Evolutionary conservation across 2,113 vertebrate species (phyloP).

Genomic region (Empidonax traillii): DNA sequence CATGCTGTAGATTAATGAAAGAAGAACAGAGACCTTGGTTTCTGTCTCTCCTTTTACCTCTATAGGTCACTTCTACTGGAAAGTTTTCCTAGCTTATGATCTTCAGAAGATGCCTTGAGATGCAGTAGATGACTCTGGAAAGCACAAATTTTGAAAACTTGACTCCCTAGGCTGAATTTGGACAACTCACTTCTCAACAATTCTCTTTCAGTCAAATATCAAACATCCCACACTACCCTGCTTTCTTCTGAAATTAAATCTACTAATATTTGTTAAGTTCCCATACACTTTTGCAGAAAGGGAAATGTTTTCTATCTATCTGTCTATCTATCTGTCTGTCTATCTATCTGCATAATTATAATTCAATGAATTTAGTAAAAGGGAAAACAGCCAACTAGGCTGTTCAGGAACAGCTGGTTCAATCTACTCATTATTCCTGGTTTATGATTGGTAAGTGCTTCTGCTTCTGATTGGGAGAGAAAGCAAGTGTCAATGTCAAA

Average conservation of each 20-base stretch:
- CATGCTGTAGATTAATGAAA: background rate
- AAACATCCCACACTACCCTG: background rate
- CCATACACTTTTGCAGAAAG: background rate
- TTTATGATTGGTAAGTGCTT: background rate
- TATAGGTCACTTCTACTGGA: background rate
- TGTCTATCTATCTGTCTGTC: background rate
- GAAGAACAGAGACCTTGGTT: background rate
- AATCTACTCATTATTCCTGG: conserved; percentile 24
- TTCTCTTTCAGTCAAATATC: background rate
- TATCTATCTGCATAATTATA: background rate
- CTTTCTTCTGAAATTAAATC: background rate
- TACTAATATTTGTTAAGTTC: background rate
- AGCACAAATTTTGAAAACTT: background rate
- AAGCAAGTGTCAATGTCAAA: conserved; percentile 28
- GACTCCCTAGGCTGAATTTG: background rate
- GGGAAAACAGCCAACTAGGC: background rate
- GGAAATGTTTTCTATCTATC: background rate
- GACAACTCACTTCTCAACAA: background rate
- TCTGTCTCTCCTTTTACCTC: background rate
- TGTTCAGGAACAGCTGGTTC: conserved; percentile 27
- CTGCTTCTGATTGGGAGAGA: background rate
- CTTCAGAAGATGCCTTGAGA: background rate
- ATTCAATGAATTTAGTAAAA: background rate
- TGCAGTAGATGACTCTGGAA: background rate
- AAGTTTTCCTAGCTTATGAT: background rate